These are phyloP conservation scores for Camptogramma bilineatum DNA, from an alignment of 2,888 invertebrate species.

Conservation along the genomic window DNA sequence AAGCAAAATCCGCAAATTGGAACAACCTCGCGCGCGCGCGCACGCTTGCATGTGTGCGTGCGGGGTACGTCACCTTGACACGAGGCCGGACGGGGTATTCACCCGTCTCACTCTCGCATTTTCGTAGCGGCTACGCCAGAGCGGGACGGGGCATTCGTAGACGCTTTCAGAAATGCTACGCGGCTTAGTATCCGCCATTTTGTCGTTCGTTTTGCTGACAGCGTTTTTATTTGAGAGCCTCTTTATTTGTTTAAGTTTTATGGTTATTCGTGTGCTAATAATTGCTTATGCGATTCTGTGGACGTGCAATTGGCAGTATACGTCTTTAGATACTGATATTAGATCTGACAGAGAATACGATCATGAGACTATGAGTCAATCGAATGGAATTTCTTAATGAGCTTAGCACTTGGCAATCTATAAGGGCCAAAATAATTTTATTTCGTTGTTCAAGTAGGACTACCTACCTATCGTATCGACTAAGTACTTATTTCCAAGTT, in stretches of 20 bases:
- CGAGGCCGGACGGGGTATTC: constrained; percentile 76
- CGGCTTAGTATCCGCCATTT: constrained; percentile 74
- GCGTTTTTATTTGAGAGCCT: constrained; percentile 61
- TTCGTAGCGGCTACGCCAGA: constrained; percentile 63
- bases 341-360: background rate
- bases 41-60: constrained; percentile 50
- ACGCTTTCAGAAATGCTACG: constrained; percentile 84
- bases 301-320: constrained; percentile 6
- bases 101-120: constrained; percentile 60
- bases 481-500: background rate
- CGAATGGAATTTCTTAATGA: constrained; percentile 23
- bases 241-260: constrained; percentile 45
- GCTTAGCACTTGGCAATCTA: constrained; percentile 16
- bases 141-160: constrained; percentile 70
- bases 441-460: constrained; percentile 3
- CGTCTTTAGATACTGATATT: background rate
- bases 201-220: constrained; percentile 73
- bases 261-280: constrained; percentile 28
- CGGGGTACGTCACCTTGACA: constrained; percentile 81
- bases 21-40: constrained; percentile 53
- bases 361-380: constrained; percentile 14
- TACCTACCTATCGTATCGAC: background rate
- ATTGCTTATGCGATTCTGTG: constrained; percentile 15
- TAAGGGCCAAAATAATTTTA: background rate
- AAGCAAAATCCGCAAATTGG: constrained; percentile 53